A percentile compares a stretch with the other conserved stretches of the same genome.
Evolutionary conservation across 2,888 invertebrate species (phyloP).

Genomic region (Kuschelorhynchus macadamiae): DNA sequence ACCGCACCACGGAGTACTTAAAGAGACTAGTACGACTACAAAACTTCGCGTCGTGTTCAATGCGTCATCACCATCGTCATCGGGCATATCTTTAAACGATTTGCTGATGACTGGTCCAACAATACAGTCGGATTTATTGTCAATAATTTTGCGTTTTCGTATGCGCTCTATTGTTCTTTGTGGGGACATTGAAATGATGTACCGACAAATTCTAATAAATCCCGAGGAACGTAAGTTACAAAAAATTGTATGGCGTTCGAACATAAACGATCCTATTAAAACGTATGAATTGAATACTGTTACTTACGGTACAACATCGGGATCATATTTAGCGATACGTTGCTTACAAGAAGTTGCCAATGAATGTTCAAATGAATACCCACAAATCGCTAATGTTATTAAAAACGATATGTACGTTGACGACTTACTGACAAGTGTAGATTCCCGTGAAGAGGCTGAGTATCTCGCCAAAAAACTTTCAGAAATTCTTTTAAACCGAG

Average conservation of each 20-base stretch:
- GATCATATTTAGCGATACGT: slow-evolving; percentile 32
- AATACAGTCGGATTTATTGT: slow-evolving; percentile 32
- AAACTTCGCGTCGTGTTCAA: slow-evolving; percentile 40
- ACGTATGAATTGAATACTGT: slow-evolving; percentile 39
- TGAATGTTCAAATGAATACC: slow-evolving; percentile 16
- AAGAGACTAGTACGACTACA: slow-evolving; percentile 8
- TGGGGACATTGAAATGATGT: slow-evolving; percentile 34
- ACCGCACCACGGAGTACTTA: slow-evolving; percentile 26
- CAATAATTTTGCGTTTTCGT: slow-evolving; percentile 30
- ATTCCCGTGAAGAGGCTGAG: slow-evolving; percentile 18
- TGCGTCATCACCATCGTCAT: slow-evolving; percentile 7
- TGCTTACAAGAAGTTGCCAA: slow-evolving; percentile 27
- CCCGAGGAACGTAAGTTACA: slow-evolving; percentile 27
- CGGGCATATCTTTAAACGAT: slow-evolving; percentile 45
- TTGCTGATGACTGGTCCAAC: slow-evolving; percentile 28
- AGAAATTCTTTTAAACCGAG: slow-evolving; percentile 14
- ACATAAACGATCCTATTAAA: slow-evolving; percentile 23
- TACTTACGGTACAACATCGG: slow-evolving; percentile 38
- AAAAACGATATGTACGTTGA: slow-evolving; percentile 49
- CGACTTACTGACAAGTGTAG: too few relatives aligned
- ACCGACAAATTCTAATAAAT: slow-evolving; percentile 23
- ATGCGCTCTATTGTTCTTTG: slow-evolving; percentile 17
- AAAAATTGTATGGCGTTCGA: slow-evolving; percentile 28
- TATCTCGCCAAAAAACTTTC: slow-evolving; percentile 19
- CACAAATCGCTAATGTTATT: slow-evolving; percentile 22